These are phyloP conservation scores for Clamator glandarius DNA, from an alignment of 2,797 vertebrate species.

Conservation along the genomic window DNA sequence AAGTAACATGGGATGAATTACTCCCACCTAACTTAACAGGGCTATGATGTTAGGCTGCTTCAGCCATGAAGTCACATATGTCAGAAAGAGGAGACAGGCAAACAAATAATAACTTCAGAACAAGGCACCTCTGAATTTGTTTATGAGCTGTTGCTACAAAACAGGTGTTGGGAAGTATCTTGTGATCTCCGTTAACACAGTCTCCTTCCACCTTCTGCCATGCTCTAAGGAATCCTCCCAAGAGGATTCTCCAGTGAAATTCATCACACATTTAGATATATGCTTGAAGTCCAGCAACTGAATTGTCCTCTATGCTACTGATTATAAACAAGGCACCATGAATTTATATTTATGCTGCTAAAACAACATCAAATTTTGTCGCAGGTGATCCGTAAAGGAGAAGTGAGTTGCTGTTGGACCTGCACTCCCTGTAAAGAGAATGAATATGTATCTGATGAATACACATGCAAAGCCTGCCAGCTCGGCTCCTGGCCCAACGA, in stretches of 20 bases:
- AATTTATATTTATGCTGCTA: neutral
- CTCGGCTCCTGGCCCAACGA: constrained; percentile 94
- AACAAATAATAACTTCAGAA: neutral
- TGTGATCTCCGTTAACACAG: neutral
- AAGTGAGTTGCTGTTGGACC: constrained; percentile 99
- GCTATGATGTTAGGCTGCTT: neutral
- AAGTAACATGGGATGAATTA: neutral
- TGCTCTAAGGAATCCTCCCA: neutral
- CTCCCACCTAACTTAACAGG: fast-evolving
- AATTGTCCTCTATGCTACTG: neutral
- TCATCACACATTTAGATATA: neutral
- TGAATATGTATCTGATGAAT: constrained; percentile 94
- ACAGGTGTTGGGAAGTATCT: neutral
- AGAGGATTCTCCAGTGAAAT: neutral
- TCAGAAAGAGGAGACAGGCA: neutral
- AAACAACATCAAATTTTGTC: neutral
- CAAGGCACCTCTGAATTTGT: fast-evolving
- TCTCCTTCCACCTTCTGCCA: neutral
- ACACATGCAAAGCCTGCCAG: constrained; percentile 94
- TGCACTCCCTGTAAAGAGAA: constrained; percentile 98
- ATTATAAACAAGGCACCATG: neutral
- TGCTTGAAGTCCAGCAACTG: neutral
- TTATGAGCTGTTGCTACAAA: neutral
- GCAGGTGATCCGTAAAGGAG: constrained; percentile 98
- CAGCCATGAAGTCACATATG: neutral